Base-by-base conservation (phyloP, 2,888 invertebrate genomes). In the Epirrhoe alternata region DNA sequence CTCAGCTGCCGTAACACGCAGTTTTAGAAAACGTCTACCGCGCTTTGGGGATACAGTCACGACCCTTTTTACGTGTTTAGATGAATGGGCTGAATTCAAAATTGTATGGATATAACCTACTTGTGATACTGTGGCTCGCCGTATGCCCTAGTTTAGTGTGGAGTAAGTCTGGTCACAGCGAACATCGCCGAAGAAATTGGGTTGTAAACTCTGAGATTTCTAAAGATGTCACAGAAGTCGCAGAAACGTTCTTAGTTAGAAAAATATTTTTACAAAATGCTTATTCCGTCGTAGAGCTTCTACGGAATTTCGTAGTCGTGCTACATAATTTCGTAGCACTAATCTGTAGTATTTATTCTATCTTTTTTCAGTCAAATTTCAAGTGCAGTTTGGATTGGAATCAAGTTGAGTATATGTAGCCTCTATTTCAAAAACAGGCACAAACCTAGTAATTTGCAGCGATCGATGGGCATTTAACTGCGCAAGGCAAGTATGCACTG, bases 141-240 rank as follows among this genome's bases (percentile, higher is more conserved):
- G 64, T 38, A 55, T 64, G 59, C 59, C 45, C 54, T 60, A 64
- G 55, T 64, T 64, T 52, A 47, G 42, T 63, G 56, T 55, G 14
- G 55, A 30, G 45, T 58, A 53, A 12, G 58, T 38, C 47, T 64
- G 64, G 64, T 51, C 55, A 55, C 54, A 64, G 33, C 16, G 47
- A 60, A 51, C 64, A 60, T n/a, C 49, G 35, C 31, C 59, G 54
- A 60, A 60, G 64, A 55, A 64, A 51, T 60, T 50, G 54, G 60
- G 59, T 38, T 42, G 47, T 64, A 59, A 58, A 58, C 64, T 58
- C n/a, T 5, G 47, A 35, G 10, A 53, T 53, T 57, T 63, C 47
- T 16, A 38, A 54, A 55, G 38, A 61, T 6, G 35, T 6, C 50
- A 10, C 42, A 55, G 38, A 61, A 12, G 35, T 6, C 50, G 14